Evolutionary conservation across 2,888 invertebrate species (phyloP).

Genomic region (Agrotis puta): DNA sequence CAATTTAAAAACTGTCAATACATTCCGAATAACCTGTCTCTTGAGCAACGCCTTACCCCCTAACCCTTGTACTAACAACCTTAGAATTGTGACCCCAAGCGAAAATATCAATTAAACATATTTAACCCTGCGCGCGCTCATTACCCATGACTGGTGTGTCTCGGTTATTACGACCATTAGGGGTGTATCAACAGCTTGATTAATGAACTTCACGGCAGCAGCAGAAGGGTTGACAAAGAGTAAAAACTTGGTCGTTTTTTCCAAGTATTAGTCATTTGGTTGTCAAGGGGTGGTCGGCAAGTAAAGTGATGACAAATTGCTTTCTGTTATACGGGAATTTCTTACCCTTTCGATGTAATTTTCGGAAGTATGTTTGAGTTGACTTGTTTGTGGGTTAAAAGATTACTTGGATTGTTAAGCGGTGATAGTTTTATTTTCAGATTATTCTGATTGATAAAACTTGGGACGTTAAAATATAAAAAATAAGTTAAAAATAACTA

Average conservation of each 20-base stretch:
- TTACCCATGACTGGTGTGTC: conserved; percentile 53
- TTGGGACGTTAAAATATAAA: too few relatives aligned
- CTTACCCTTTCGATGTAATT: conserved; percentile 48
- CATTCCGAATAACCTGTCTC: conserved; percentile 12
- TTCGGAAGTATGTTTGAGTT: conserved; percentile 42
- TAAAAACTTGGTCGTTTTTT: conserved; percentile 55
- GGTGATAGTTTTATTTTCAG: conserved; percentile 3
- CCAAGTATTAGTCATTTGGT: conserved; percentile 44
- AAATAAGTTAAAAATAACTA: too few relatives aligned
- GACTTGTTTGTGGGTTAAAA: conserved; percentile 28
- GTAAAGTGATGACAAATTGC: conserved; percentile 57
- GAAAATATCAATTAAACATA: conserved; percentile 65
- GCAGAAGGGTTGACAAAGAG: conserved; percentile 63
- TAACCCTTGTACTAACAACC: conserved; percentile 55
- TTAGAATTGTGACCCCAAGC: conserved; percentile 55
- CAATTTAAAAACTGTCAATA: conserved; percentile 13
- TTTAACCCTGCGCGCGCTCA: conserved; percentile 53
- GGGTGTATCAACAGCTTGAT: conserved; percentile 66
- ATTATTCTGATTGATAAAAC: too few relatives aligned
- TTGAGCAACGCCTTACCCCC: conserved; percentile 28
- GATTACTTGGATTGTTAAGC: conserved; percentile 9
- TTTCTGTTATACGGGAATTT: conserved; percentile 41
- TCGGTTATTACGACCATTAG: conserved; percentile 64
- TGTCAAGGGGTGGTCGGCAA: conserved; percentile 46
- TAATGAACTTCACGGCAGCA: conserved; percentile 59